Conservation (phyloP, 1,140 invertebrate species). For the Marisa cornuarietis region DNA sequence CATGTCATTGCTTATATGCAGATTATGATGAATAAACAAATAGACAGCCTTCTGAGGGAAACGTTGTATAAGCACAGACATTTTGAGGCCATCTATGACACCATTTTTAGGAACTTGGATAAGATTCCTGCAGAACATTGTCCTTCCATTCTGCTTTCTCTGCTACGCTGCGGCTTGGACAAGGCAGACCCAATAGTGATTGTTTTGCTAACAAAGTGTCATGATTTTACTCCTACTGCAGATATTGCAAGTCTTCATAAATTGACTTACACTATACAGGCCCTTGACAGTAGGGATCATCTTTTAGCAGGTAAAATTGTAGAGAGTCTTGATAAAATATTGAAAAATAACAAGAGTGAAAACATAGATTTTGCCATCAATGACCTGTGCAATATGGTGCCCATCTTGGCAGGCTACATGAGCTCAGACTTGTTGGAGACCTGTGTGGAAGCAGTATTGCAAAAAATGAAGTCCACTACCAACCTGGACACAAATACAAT, state of each 20-base stretch:
- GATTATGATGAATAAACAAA: slow-evolving; percentile 24
- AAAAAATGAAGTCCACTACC: background rate
- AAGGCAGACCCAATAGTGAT: background rate
- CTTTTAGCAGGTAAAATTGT: slow-evolving; percentile 9
- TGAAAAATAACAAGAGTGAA: background rate
- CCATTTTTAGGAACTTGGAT: background rate
- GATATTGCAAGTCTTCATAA: background rate
- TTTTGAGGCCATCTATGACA: slow-evolving; percentile 7
- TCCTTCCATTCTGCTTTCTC: slow-evolving; percentile 5
- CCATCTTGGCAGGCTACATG: slow-evolving; percentile 13
- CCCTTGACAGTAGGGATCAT: background rate
- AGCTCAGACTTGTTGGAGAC: slow-evolving; percentile 8
- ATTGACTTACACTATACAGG: background rate
- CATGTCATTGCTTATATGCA: slow-evolving; percentile 23
- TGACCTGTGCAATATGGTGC: background rate
- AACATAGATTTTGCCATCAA: background rate
- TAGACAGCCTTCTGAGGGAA: background rate
- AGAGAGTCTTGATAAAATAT: background rate
- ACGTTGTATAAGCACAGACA: slow-evolving; percentile 1
- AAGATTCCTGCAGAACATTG: slow-evolving; percentile 19
- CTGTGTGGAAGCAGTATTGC: slow-evolving; percentile 3
- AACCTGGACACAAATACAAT: slow-evolving; percentile 6
- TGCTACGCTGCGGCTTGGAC: slow-evolving; percentile 17
- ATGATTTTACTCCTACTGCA: background rate
- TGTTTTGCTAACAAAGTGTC: background rate